Evolutionary conservation across 2,113 vertebrate species (phyloP), one percentile per base, ranked within the genome.

Genomic region (Illadopsis cleaveri): DNA sequence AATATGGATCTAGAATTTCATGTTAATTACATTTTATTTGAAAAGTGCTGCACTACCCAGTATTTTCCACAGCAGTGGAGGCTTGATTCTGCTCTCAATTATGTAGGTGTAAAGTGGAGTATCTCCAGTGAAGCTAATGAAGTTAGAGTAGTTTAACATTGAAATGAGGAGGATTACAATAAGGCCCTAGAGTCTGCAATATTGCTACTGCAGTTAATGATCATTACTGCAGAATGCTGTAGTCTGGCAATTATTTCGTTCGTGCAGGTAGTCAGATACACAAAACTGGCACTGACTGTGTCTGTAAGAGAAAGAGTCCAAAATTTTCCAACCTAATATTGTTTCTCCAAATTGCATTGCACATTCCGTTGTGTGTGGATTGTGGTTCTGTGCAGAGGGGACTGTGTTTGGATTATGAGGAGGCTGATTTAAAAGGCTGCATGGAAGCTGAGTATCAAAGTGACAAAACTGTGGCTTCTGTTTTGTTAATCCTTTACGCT

Each of bases 11-110:
- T 96, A 96, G 89, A 93, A 93, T 96, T 96, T 96, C 91, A 40
- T 81, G 92, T 96, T 96, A 96, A 97, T 96, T 97, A 95, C 95
- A 94, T 95, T 96, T 96, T 93, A 93, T 95, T 96, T 96, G 82
- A 95, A 93, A 93, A 94, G 94, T 90, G 90, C 94, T 92, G 80
- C 96, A 78, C 92, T 96, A 86, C 90, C 95, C 88, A 84, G 85
- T 93, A 90, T 94, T 96, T 93, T 95, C 93, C 90, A 89, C 85
- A 96, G 96, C 92, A 91, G 88, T 96, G 72, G 53, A 83, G 80
- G 92, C 65, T 94, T 88, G 94, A 96, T 96, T 93, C 96, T 96
- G 90, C 95, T 95, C 94, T 95, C 94, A 95, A 83, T 95, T 95
- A 89, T 53, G 76, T 72, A 89, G 94, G 94, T 97, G 94, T 96